These are phyloP conservation scores for Frankliniella intonsa DNA, from an alignment of 2,888 invertebrate species.

Conservation along the genomic window DNA sequence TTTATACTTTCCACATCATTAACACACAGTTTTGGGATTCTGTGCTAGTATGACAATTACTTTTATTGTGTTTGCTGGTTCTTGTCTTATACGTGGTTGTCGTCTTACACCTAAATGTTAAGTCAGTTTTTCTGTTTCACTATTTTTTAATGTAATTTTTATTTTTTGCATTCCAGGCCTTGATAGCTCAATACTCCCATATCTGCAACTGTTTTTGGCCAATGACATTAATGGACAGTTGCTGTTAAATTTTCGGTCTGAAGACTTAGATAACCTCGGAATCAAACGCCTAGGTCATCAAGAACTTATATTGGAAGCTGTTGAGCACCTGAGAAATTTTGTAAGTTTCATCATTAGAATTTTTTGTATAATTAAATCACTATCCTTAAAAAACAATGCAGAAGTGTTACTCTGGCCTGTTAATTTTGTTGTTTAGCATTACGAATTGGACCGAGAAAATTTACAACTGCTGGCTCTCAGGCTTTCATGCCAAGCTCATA, in stretches of 20 bases:
- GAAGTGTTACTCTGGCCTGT: slow-evolving; percentile 28
- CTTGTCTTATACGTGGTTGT: slow-evolving; percentile 36
- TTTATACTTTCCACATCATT: too few relatives aligned
- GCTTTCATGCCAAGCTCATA: slow-evolving; percentile 76
- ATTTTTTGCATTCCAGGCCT: slow-evolving; percentile 55
- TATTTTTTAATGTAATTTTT: slow-evolving; percentile 11
- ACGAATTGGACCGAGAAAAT: slow-evolving; percentile 86
- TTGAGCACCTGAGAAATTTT: slow-evolving; percentile 83
- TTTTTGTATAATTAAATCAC: slow-evolving; percentile 2
- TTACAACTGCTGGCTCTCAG: slow-evolving; percentile 82
- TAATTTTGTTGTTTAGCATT: slow-evolving; percentile 61
- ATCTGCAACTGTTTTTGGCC: slow-evolving; percentile 73
- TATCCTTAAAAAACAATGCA: slow-evolving; percentile 28
- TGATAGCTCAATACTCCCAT: slow-evolving; percentile 71
- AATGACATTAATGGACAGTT: slow-evolving; percentile 77
- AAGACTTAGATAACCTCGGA: slow-evolving; percentile 82
- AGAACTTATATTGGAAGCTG: slow-evolving; percentile 86
- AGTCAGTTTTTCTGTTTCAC: background rate
- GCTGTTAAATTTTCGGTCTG: slow-evolving; percentile 76
- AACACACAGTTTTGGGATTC: background rate
- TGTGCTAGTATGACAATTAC: background rate
- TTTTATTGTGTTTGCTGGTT: slow-evolving; percentile 30
- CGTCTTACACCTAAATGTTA: slow-evolving; percentile 30
- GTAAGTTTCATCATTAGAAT: slow-evolving; percentile 52
- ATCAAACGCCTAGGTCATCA: slow-evolving; percentile 87